A percentile compares a stretch with the other conserved stretches of the same genome.
Evolutionary conservation across 1,140 invertebrate species (phyloP).

Genomic region (Thereuonema tuberculata): DNA sequence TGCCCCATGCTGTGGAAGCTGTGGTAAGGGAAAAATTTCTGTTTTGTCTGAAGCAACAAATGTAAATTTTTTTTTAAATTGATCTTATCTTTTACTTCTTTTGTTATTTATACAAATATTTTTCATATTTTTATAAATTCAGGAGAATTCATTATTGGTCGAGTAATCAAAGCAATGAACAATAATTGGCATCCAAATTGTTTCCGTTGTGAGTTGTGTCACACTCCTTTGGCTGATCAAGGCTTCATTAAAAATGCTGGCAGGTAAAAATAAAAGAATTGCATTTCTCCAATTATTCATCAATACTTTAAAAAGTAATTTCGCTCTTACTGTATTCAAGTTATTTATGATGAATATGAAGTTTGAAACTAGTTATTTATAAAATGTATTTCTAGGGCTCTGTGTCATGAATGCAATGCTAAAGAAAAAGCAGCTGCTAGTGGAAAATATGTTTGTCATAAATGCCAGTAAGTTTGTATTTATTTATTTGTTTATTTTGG

Average conservation of each 20-base stretch:
- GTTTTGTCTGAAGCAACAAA: slow-evolving; percentile 1
- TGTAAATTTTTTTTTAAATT: slow-evolving; percentile 10
- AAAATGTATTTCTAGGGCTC: too few relatives aligned
- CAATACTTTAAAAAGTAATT: too few relatives aligned
- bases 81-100: slow-evolving; percentile 7
- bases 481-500: too few relatives aligned
- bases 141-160: slow-evolving; percentile 91
- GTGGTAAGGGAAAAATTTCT: slow-evolving; percentile 47
- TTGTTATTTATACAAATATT: slow-evolving; percentile 5
- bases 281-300: too few relatives aligned
- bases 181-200: slow-evolving; percentile 96
- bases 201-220: slow-evolving; percentile 90
- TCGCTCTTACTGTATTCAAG: too few relatives aligned
- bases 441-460: slow-evolving; percentile 95
- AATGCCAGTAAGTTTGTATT: slow-evolving; percentile 83
- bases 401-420: slow-evolving; percentile 96
- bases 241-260: slow-evolving; percentile 90
- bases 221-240: slow-evolving; percentile 78
- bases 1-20: slow-evolving; percentile 95
- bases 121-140: slow-evolving; percentile 13
- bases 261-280: too few relatives aligned
- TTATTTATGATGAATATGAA: too few relatives aligned
- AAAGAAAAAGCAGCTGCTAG: slow-evolving; percentile 85
- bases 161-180: slow-evolving; percentile 99
- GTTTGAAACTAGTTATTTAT: too few relatives aligned